Evolutionary conservation across 2,797 vertebrate species (phyloP), one percentile per base, ranked within the genome.

Genomic region (Eidolon dupreanum): DNA sequence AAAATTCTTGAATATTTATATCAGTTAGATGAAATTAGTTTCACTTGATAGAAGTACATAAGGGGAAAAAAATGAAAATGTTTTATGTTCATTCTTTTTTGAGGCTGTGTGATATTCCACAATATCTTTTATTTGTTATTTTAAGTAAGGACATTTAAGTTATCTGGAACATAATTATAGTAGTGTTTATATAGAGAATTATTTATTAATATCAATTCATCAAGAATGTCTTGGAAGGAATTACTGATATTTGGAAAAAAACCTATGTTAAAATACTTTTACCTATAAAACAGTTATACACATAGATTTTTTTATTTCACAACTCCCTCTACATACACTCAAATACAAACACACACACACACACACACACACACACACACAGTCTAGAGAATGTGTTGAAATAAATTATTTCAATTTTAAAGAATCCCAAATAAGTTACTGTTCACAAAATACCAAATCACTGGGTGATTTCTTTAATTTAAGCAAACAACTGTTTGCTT

Each of bases 151-250:
- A 41, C 51, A 73, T 82, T 77, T 66, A 89, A 53, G 49, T 89
- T 73, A 90, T 66, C 24, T 79, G 57, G 26, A 61, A 46, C 1
- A 59, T 65, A 85, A 43, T 53, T 53, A 68, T 31, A 74, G n/a
- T 33, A 74, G 36, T 70, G 33, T 86, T 94, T 96, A 66, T n/a
- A 74, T 79, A 43, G 24, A 88, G 26, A 94, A 68, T n/a, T 75
- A 3, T 24, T 89, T 61, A 33, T 75, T 90, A 49, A 71, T 36
- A 87, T 91, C 20, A 84, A 4, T 41, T 91, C 43, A 73, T 65
- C 33, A 51, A 95, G 46, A 96, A n/a, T 41, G 2, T 63, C 15
- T 87, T 63, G 79, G 65, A 74, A 89, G 28, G 61, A 82, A 41
- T 81, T 93, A 81, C 5, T 87, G 49, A 33, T 87, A 24, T 77